Base-by-base conservation (phyloP, 1,140 invertebrate genomes). In the Antheraea pernyi region DNA sequence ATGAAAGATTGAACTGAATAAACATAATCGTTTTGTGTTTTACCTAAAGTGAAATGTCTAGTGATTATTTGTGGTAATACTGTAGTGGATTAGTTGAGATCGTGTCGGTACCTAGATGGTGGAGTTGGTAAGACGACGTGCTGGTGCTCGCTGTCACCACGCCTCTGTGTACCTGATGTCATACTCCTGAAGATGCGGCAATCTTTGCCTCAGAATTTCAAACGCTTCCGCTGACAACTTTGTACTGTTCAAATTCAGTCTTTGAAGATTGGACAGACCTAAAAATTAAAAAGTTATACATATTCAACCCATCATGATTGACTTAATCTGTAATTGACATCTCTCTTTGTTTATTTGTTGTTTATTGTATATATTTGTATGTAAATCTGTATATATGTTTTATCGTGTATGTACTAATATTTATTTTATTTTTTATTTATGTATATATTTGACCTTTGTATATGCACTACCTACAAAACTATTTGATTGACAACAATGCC, bases 101-200 rank as follows among this genome's bases (percentile, higher is more conserved):
- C 53, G 48, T 3, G 48, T 37, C 11, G 53, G 53, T 22, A 53
- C 7, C 19, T 66, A 53, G 19, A 66, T 19, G 16, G 62, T 64
- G 62, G 62, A 13, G 36, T 8, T 13, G 37, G 22, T 13, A 39
- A 46, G 3, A 18, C 39, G 39, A 19, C 67, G 72, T 11, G 67
- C 46, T 11, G 71, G 18, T 11, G 75, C 53, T 63, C 71, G 74
- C 48, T 70, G 88, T 96, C 95, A 97, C 96, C 96, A 97, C 30
- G 96, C 97, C 82, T 97, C 96, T 3, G 97, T 97, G 86, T 98
- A 98, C 18, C 96, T 93, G 60, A 97, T 95, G 89, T 98, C 97
- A 88, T 96, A 96, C 85, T 98, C 97, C 83, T 97, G 96, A 63
- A 97, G 92, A 7, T 95, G 94, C 16, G 97, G 97, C 73, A 98